These are phyloP conservation scores for Anticlea derivata DNA, from an alignment of 2,888 invertebrate genomes.

Conservation along the genomic window DNA sequence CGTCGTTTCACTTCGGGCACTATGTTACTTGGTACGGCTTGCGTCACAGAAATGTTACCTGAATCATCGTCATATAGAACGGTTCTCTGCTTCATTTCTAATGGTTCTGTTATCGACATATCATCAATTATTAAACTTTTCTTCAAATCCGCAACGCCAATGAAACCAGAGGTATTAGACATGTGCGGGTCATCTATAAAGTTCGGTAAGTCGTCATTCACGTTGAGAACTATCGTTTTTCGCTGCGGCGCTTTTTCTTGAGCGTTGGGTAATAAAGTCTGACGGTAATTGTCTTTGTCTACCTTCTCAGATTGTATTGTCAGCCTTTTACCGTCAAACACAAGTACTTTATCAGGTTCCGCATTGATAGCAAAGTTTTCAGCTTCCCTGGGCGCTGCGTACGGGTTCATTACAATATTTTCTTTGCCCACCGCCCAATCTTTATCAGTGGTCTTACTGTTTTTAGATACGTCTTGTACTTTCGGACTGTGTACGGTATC, in stretches of 20 bases:
- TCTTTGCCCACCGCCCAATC: slow-evolving; percentile 70
- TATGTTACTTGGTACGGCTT: slow-evolving; percentile 34
- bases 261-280: slow-evolving; percentile 37
- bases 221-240: slow-evolving; percentile 62
- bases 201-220: slow-evolving; percentile 66
- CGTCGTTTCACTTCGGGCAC: slow-evolving; percentile 17
- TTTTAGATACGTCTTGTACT: slow-evolving; percentile 57
- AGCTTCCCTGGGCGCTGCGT: slow-evolving; percentile 54
- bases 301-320: slow-evolving; percentile 53
- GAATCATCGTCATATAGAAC: slow-evolving; percentile 33
- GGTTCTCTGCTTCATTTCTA: slow-evolving; percentile 27
- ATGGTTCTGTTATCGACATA: slow-evolving; percentile 21
- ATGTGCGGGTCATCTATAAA: slow-evolving; percentile 44
- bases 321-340: slow-evolving; percentile 70
- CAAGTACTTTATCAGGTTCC: slow-evolving; percentile 59
- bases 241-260: slow-evolving; percentile 43
- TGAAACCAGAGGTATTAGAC: slow-evolving; percentile 23
- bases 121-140: slow-evolving; percentile 17
- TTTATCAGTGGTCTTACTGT: slow-evolving; percentile 42
- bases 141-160: slow-evolving; percentile 16
- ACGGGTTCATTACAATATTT: slow-evolving; percentile 69
- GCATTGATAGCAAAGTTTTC: slow-evolving; percentile 62
- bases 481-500: slow-evolving; percentile 63
- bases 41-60: slow-evolving; percentile 44
- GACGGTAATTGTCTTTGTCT: slow-evolving; percentile 38